A percentile compares a stretch with the other conserved stretches of the same genome.
These are phyloP conservation scores for Scrobipalpa atriplicella DNA, from an alignment of 2,888 invertebrate species.

Conservation along the genomic window DNA sequence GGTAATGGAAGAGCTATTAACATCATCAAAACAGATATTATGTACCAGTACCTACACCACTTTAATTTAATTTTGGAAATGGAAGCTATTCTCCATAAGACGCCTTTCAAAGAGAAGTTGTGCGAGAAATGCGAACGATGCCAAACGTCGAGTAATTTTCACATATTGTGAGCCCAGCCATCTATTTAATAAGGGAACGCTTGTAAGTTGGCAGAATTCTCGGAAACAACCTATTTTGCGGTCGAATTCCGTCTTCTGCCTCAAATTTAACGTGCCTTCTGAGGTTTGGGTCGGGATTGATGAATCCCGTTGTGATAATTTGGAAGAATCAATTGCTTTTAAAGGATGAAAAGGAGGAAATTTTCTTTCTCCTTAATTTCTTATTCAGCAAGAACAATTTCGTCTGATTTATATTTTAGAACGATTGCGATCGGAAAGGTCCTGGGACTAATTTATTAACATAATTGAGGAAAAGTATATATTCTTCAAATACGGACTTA, in stretches of 20 bases:
- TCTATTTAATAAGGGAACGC: neutral
- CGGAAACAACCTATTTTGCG: neutral
- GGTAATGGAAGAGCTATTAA: too few species aligned
- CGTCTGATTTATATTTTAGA: constrained; percentile 17
- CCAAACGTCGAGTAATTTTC: constrained; percentile 1
- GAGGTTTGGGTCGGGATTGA: constrained; percentile 13
- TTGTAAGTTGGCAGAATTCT: too few species aligned
- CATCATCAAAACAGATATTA: too few species aligned
- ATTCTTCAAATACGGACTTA: neutral
- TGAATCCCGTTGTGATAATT: constrained; percentile 21
- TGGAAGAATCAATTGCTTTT: constrained; percentile 11
- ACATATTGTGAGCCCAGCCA: constrained; percentile 6
- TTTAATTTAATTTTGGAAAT: neutral
- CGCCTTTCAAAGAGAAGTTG: neutral
- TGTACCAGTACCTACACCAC: too few species aligned
- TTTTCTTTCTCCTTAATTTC: constrained; percentile 14
- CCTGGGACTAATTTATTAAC: constrained; percentile 14
- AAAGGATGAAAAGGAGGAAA: constrained; percentile 3
- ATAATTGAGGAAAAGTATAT: constrained; percentile 10
- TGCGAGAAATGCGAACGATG: constrained; percentile 4
- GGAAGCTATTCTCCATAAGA: neutral
- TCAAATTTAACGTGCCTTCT: constrained; percentile 10
- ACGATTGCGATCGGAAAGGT: constrained; percentile 15
- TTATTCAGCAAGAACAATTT: constrained; percentile 21
- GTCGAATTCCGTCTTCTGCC: neutral